Base-by-base conservation (phyloP, 2,797 vertebrate genomes). In the Cuculus canorus region DNA sequence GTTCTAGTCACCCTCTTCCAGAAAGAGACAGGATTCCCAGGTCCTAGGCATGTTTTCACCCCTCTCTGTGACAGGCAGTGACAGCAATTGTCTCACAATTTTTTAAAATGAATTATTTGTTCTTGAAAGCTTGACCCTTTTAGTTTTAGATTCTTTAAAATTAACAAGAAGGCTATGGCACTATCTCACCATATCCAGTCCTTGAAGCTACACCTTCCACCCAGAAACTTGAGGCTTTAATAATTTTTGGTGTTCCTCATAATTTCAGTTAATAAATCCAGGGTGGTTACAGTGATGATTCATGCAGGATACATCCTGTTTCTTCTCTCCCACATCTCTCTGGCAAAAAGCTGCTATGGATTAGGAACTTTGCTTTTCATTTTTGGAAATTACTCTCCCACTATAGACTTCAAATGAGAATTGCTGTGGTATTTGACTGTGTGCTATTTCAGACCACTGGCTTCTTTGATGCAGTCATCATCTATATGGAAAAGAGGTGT, bases 401-500 rank as follows among this genome's bases (percentile, higher is more conserved):
- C 93, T 94, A 81, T 79, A 96, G 89, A 35, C 89, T 96, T 88
- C 54, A 96, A 95, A 96, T 96, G 93, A 96, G 94, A 96, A 92
- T 54, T 95, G 95, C 93, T 96, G 91, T 83, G 92, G 84, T 83
- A 65, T 97, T 97, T 94, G 91, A 59, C 93, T 87, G 79, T 54
- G 82, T 86, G 90, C 95, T 97, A 86, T 97, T 97, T 97, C 95
- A 50, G 92, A 93, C 73, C 0, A 1, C 87, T 90, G 90, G 52
- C 85, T 95, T 11, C 91, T 96, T 93, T 94, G 96, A 95, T 84
- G 92, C 86, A 94, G 92, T 90, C 82, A 82, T 95, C 92, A 94
- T 96, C 95, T 96, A 79, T 93, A 94, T 86, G 91, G 94, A 95
- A 95, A 96, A 93, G 95, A 95, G 92, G 87, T 91, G 94, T 88